Percentiles rank a stretch among this genome's conserved stretches.
Conservation (phyloP, 92 coral and sea anemone genomes). For the Palythoa grandis region DNA sequence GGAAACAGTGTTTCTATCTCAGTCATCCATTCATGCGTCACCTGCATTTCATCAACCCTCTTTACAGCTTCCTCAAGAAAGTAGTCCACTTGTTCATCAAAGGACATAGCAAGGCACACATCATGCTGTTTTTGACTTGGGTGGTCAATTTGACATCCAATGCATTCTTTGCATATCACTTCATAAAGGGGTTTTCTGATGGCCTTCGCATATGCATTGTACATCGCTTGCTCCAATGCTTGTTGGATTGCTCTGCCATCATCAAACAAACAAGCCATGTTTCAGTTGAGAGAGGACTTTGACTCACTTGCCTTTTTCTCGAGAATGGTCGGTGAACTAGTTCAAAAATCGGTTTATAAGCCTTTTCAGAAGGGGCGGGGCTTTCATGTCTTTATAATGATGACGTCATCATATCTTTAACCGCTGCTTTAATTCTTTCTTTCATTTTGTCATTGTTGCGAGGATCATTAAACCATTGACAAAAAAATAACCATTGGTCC, state of each 20-base stretch:
- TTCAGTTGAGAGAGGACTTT: not conserved
- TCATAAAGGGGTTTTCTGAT: not conserved
- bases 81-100: slow-evolving; percentile 14
- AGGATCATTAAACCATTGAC: no score
- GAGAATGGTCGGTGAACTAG: not conserved
- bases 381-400: not conserved
- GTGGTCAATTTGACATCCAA: not conserved
- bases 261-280: slow-evolving; percentile 12
- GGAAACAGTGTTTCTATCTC: not conserved
- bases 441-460: no score
- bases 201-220: slow-evolving; percentile 7
- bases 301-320: not conserved
- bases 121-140: slow-evolving; percentile 11
- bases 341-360: not conserved
- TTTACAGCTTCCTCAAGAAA: slow-evolving; percentile 7
- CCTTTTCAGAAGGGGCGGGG: slow-evolving; percentile 1
- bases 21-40: not conserved
- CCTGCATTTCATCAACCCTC: not conserved
- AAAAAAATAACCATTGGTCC: no score
- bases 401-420: not conserved
- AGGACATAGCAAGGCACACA: not conserved
- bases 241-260: not conserved
- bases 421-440: no score
- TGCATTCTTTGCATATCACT: not conserved
- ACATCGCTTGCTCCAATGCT: slow-evolving; percentile 3